Base-by-base conservation (phyloP, 2,888 invertebrate genomes). In the Drosophila aldrichi region DNA sequence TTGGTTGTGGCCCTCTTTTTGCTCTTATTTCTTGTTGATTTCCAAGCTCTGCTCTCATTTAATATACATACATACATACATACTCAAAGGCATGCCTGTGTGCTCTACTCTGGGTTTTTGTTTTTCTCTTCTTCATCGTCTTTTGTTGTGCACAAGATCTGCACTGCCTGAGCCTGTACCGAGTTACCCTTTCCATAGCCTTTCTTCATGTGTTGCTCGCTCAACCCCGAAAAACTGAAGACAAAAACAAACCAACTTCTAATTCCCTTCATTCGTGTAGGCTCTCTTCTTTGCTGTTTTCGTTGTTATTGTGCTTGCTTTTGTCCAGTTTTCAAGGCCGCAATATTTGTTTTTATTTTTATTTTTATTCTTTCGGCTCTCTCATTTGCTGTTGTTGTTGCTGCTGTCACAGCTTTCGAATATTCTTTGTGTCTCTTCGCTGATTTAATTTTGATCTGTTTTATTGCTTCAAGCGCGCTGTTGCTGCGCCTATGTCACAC, bases 251-350 rank as follows among this genome's bases (percentile, higher is more conserved):
- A 65, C 20, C 34, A 58, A 49, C 70, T 74, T 77, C 70, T 77
- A 77, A 74, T 77, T 77, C 77, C 70, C 70, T 73, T 46, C 59
- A 43, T 66, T 48, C 54, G 68, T 76, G n/a, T 40, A 32, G 34
- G 52, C 68, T 64, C 46, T 60, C 64, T 62, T 70, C 58, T 71
- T 74, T 54, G 32, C n/a, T 52, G 60, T 60, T 55, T 60, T n/a
- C 16, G 56, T 10, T 70, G 46, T 25, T 55, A 41, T 34, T 64
- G 36, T 64, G 66, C 64, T 78, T 61, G 46, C 52, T 58, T 67
- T 70, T 81, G 74, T 76, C 63, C 76, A 83, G 73, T 72, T 82
- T 83, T 84, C 83, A 84, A 84, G 83, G 83, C 77, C 87, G 76
- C 54, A 36, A 74, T 74, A 67, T 79, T 80, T 85, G 82, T 81